Conservation (phyloP, 2,888 invertebrate species). For the Acrobasis suavella region DNA sequence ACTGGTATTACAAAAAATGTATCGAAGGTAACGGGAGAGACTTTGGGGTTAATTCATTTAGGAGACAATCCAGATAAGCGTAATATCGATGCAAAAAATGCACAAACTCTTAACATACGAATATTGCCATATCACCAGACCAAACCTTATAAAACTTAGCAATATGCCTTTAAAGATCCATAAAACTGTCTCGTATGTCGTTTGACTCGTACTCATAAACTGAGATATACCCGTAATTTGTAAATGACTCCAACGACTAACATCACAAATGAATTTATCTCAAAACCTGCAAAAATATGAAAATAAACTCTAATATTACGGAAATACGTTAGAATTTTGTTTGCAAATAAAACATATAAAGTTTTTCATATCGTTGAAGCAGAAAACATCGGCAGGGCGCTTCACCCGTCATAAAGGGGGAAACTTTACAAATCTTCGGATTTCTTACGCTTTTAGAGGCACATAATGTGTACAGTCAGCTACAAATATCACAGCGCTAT, state of each 20-base stretch:
- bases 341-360: conserved; percentile 44
- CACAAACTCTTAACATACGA: no score
- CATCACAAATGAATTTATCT: conserved; percentile 68
- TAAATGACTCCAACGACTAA: conserved; percentile 63
- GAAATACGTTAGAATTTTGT: conserved; percentile 42
- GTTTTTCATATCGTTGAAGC: conserved; percentile 75
- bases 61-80: no score
- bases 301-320: conserved; percentile 38
- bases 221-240: conserved; percentile 54
- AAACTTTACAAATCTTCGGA: conserved; percentile 80
- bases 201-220: conserved; percentile 66
- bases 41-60: no score
- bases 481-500: neutral
- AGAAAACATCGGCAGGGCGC: conserved; percentile 73
- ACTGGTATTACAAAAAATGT: no score
- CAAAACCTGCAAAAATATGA: conserved; percentile 28
- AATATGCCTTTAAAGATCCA: conserved; percentile 58
- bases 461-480: conserved; percentile 54
- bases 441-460: conserved; percentile 78
- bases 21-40: no score
- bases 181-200: conserved; percentile 62
- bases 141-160: conserved; percentile 31
- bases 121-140: no score
- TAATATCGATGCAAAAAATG: no score
- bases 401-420: conserved; percentile 77